phyloP scores from a whole-genome alignment of 2,113 vertebrate species.

The Pleuronectes platessa region DNA sequence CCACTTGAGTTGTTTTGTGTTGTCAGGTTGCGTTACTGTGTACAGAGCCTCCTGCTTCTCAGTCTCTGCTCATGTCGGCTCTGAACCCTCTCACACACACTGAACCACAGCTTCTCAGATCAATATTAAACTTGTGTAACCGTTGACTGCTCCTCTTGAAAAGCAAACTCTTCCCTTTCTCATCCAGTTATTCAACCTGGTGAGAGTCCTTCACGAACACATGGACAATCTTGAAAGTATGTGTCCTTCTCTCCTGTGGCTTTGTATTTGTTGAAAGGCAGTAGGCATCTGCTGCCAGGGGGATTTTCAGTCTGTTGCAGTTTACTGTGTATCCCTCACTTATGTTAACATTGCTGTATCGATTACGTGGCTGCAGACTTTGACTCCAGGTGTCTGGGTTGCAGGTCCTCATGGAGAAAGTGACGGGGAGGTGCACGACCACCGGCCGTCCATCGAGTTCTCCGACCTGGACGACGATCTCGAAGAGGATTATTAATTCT shows the following conservation, averaged over 20 bases:
- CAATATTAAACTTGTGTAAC: slow-evolving; percentile 2
- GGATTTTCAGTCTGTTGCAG: neutral
- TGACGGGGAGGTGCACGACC: slow-evolving; percentile 83
- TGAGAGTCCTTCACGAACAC: slow-evolving; percentile 98
- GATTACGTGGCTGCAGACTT: neutral
- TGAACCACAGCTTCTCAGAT: neutral
- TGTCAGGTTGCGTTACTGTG: neutral
- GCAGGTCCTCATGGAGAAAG: slow-evolving; percentile 91
- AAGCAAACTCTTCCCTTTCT: slow-evolving; percentile 76
- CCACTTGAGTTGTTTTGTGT: neutral
- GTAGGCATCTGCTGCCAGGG: neutral
- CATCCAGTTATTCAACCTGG: slow-evolving; percentile 97
- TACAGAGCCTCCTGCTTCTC: neutral
- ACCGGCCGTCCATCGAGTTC: slow-evolving; percentile 83
- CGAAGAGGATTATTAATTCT: slow-evolving; percentile 74
- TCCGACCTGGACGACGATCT: slow-evolving; percentile 83
- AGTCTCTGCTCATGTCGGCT: neutral
- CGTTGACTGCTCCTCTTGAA: slow-evolving; percentile 39
- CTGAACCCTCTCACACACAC: neutral
- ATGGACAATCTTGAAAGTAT: slow-evolving; percentile 99
- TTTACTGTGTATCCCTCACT: neutral
- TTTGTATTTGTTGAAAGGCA: neutral
- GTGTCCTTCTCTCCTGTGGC: slow-evolving; percentile 52
- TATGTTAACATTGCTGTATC: too few species aligned
- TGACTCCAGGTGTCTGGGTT: slow-evolving; percentile 54